Evolutionary conservation across 1,140 invertebrate genomes (phyloP), one percentile per base, ranked within the genome.

Genomic region (Caenorhabditis remanei): DNA sequence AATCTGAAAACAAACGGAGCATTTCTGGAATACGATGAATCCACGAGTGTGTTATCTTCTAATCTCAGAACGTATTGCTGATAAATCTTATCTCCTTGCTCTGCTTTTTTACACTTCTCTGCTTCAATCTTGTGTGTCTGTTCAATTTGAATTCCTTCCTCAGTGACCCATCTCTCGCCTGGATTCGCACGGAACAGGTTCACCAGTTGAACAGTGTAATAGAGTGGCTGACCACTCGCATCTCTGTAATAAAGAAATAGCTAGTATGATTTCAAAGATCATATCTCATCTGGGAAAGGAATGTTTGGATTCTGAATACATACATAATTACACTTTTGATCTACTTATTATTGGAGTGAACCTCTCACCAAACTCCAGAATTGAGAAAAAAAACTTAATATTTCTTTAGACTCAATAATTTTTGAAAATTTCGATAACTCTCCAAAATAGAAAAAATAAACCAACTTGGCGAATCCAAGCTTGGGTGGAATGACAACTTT

Each of bases 1-100:
- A 92, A 89, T 50, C 91, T 90, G 87, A 92, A 92, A n/a, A 92
- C 90, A 89, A 92, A 92, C 19, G 91, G 91, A 56, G 88, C 85
- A 55, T 90, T 91, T 43, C 91, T 89, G 6, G 91, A 92, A 83
- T 87, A 91, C 19, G 87, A 89, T 5, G 91, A 92, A 79, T 92
- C 91, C 48, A 92, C 90, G 63, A 93, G 92, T 4, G 91, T 92
- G n/a, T 91, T 91, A 58, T 92, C 92, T 19, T 87, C 91, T 5
- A 92, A 86, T 58, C 90, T 82, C 16, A 92, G 88, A 32, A 90
- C 88, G 79, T 93, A 93, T 43, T 92, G 92, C 87, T 92, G 91
- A 71, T 93, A 91, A 19, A 92, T 92, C 48, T 89, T 91, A 79
- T 93, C 91, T 40, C 92, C 90, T 50, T 86, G 40, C 16, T 87